These are phyloP conservation scores for Anorthoa munda DNA, from an alignment of 2,888 invertebrate genomes.

Conservation along the genomic window DNA sequence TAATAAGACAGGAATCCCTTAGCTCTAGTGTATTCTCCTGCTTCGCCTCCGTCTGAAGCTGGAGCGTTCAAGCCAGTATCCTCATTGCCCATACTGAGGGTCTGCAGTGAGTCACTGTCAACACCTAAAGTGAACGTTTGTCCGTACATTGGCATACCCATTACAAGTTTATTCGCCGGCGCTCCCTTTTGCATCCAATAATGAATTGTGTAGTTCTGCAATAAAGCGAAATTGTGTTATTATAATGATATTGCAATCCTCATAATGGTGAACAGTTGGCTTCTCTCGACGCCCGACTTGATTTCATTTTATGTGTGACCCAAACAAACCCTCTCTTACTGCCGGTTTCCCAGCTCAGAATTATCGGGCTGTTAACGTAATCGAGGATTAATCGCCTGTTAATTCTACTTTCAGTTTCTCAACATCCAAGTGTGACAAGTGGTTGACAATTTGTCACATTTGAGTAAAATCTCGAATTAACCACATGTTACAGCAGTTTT, in stretches of 20 bases:
- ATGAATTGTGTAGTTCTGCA: constrained; percentile 95
- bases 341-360: too few species aligned
- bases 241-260: background rate
- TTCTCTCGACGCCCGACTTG: background rate
- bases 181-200: constrained; percentile 97
- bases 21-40: constrained; percentile 96
- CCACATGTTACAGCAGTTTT: too few species aligned
- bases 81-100: constrained; percentile 73
- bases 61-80: constrained; percentile 94
- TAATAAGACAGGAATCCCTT: constrained; percentile 97
- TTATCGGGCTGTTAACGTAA: too few species aligned
- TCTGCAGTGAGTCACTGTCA: constrained; percentile 68
- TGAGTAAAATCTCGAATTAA: too few species aligned
- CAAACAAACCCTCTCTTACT: too few species aligned
- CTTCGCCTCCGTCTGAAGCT: constrained; percentile 94
- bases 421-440: too few species aligned
- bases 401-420: too few species aligned
- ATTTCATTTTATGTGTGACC: background rate
- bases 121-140: constrained; percentile 93
- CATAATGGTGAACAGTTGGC: too few species aligned
- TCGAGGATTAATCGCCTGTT: too few species aligned
- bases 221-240: constrained; percentile 49
- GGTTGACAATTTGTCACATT: too few species aligned
- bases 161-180: constrained; percentile 94
- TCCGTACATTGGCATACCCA: constrained; percentile 97